Percentiles rank a stretch among this genome's conserved stretches.
Evolutionary conservation across 2,888 invertebrate genomes (phyloP).

Genomic region (Aelia acuminata): DNA sequence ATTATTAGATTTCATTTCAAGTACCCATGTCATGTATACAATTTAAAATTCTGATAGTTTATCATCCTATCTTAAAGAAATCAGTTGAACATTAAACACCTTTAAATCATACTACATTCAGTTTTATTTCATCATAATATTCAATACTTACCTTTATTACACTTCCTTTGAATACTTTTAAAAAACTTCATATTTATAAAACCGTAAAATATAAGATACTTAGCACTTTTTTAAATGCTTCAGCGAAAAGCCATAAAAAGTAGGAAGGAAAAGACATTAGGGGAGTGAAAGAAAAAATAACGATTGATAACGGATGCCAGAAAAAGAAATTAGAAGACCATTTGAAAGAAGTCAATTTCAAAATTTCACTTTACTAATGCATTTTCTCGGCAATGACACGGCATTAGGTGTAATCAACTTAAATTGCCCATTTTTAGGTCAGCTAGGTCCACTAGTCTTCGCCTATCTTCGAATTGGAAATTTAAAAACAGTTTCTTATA

Average conservation of each 20-base stretch:
- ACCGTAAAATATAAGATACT: no score
- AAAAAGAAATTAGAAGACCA: not conserved
- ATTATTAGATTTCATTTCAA: no score
- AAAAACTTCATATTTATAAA: no score
- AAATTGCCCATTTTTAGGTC: constrained; percentile 27
- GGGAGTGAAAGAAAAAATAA: not conserved
- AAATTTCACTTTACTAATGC: constrained; percentile 35
- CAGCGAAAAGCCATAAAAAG: not conserved
- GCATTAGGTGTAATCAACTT: not conserved
- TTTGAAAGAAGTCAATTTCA: constrained; percentile 16
- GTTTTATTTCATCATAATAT: no score
- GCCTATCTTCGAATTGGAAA: not conserved
- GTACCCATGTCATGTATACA: no score
- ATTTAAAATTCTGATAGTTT: no score
- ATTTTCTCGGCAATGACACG: constrained; percentile 23
- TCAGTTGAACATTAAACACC: no score
- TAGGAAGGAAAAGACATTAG: not conserved
- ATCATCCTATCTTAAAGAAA: no score
- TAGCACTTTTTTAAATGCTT: no score
- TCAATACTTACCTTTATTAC: no score
- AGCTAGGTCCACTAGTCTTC: not conserved
- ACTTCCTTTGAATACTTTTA: no score
- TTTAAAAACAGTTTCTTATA: not conserved
- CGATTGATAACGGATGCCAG: not conserved
- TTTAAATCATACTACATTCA: no score